Conservation (phyloP, 2,888 invertebrate species). For the Capitulum mitella region DNA sequence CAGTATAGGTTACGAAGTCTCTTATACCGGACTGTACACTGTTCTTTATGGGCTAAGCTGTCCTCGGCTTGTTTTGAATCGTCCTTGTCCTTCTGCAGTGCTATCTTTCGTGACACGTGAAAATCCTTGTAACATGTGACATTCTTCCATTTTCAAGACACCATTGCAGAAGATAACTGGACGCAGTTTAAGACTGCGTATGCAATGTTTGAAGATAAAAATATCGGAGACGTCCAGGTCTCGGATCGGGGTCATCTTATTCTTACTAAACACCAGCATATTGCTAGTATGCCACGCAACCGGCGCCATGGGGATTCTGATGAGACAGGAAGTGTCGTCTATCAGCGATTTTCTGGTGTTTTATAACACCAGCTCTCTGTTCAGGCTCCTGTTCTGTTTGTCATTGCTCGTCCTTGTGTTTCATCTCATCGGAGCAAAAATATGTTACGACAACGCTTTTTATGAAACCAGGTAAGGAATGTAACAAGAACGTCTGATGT, state of each 20-base stretch:
- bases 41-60: too few species aligned
- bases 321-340: background rate
- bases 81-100: too few species aligned
- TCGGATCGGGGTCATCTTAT: background rate
- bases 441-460: slow-evolving; percentile 9
- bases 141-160: too few species aligned
- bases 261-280: background rate
- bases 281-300: background rate
- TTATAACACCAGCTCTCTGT: background rate
- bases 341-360: background rate
- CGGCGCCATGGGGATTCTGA: background rate
- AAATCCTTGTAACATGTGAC: too few species aligned
- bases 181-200: background rate
- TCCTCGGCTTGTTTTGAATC: too few species aligned
- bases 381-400: background rate
- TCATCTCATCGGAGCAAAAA: slow-evolving; percentile 1
- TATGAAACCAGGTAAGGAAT: slow-evolving; percentile 4
- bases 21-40: too few species aligned
- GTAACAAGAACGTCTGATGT: too few species aligned
- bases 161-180: too few species aligned
- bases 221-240: background rate
- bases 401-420: background rate
- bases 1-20: too few species aligned
- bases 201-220: background rate
- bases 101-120: too few species aligned